A percentile compares a stretch with the other conserved stretches of the same genome.
Conservation (phyloP, 2,113 vertebrate genomes). For the Amblyornis subalaris region DNA sequence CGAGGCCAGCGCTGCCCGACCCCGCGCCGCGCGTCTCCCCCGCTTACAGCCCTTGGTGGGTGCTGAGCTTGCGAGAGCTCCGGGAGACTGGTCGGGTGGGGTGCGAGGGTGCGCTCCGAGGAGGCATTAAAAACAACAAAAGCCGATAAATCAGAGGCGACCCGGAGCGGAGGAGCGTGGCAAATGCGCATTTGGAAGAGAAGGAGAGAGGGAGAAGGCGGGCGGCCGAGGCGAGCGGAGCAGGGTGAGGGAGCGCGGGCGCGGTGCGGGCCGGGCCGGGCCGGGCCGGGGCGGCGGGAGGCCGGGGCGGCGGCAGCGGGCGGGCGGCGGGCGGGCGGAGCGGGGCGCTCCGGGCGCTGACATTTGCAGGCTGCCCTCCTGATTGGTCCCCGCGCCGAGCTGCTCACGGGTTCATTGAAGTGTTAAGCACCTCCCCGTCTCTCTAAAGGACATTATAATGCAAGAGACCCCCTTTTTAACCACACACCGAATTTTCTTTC, state of each 20-base stretch:
- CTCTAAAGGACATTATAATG: slow-evolving; percentile 99
- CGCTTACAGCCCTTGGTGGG: not conserved
- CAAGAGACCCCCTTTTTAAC: slow-evolving; percentile 96
- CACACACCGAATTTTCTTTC: slow-evolving; percentile 98
- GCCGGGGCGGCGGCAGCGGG: no score
- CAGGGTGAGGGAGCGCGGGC: not conserved
- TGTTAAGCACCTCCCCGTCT: slow-evolving; percentile 97
- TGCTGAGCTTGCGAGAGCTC: not conserved
- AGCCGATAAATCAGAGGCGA: not conserved
- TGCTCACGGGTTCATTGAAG: slow-evolving; percentile 89
- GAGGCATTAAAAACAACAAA: not conserved
- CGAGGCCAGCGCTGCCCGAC: not conserved
- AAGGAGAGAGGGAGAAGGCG: not conserved
- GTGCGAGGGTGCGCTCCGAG: not conserved
- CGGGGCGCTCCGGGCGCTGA: no score
- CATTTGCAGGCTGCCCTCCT: no score
- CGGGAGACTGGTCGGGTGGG: not conserved
- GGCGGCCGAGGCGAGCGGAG: not conserved
- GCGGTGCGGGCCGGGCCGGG: not conserved
- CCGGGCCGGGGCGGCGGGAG: slow-evolving; percentile 29
- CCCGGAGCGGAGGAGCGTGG: not conserved
- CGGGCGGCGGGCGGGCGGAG: no score
- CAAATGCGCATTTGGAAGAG: slow-evolving; percentile 17
- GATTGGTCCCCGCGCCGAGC: no score
- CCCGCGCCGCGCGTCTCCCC: not conserved